Base-by-base conservation (phyloP, 2,888 invertebrate species). In the Baccha elongata region DNA sequence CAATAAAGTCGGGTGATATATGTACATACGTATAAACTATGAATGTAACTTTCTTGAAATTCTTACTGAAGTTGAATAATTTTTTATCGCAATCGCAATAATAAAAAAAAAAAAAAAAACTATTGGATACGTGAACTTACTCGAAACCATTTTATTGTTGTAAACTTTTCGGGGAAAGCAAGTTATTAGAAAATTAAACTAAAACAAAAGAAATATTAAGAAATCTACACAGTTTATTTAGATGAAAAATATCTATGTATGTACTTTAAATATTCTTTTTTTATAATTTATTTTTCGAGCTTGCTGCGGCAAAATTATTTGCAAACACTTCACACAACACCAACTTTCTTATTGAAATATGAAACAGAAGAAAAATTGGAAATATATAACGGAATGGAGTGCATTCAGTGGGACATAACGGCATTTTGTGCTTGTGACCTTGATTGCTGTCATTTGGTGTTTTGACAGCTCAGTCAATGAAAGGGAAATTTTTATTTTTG, bases 381-480 rank as follows among this genome's bases (percentile, higher is more conserved):
- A 52, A 58, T 29, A 65, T 72, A 71, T 29, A 76, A 71, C 62
- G 67, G 64, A 64, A 35, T 35, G 13, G 72, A 37, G 78, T 83
- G 83, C 83, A 83, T 83, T 35, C 83, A 83, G 83, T 73, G 78
- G 52, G 67, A 60, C 40, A 78, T 83, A 83, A 83, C 83, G 83
- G 78, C 72, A 72, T 72, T 67, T 64, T 68, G 50, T 46, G 64
- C 55, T 81, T 68, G 64, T 78, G 78, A 78, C 83, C 83, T 83
- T 78, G 78, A 73, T 78, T 62, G 58, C 23, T 69, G 48, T 44
- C 64, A 48, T 50, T 48, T 15, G 26, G 3, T 21, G 3, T 8
- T 35, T 35, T 69, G 69, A 75, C 75, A 75, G 64, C 23, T 3
- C 37, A 71, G 42, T 3, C 37, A 71, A 35, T 62, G 58, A 74